These are phyloP conservation scores for Haliaeetus leucogaster DNA, from an alignment of 2,113 vertebrate genomes.

Conservation along the genomic window DNA sequence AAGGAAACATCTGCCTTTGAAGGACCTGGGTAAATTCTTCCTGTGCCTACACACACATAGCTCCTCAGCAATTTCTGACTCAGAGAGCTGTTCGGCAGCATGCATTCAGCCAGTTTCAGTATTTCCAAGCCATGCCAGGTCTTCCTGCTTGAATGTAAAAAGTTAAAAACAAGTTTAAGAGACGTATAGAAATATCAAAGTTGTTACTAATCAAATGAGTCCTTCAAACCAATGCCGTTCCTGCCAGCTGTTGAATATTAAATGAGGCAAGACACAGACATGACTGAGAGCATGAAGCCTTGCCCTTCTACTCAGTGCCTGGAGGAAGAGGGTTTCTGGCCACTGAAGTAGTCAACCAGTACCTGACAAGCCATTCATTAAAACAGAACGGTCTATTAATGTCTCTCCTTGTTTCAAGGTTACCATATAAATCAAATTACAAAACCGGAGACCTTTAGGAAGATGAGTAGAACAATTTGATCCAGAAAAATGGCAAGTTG, in stretches of 20 bases:
- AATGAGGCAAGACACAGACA: background rate
- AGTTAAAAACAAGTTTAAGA: background rate
- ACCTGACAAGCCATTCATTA: conserved; percentile 72
- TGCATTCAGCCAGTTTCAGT: background rate
- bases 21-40: background rate
- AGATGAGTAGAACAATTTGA: conserved; percentile 37
- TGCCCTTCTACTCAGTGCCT: conserved; percentile 27
- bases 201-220: background rate
- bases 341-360: conserved; percentile 48
- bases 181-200: conserved; percentile 12
- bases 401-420: conserved; percentile 70
- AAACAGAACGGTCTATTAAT: conserved; percentile 49
- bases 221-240: background rate
- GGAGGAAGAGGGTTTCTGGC: conserved; percentile 19
- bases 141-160: background rate
- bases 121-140: background rate
- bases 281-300: background rate
- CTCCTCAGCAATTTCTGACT: background rate
- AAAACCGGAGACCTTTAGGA: conserved; percentile 42
- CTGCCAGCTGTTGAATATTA: conserved; percentile 7
- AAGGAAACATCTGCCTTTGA: background rate
- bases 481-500: conserved; percentile 1
- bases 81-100: background rate
- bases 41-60: rapidly evolving
- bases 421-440: conserved; percentile 67